Evolutionary conservation across 2,888 invertebrate species (phyloP), one percentile per base, ranked within the genome.

Genomic region (Drosophila infuscata): DNA sequence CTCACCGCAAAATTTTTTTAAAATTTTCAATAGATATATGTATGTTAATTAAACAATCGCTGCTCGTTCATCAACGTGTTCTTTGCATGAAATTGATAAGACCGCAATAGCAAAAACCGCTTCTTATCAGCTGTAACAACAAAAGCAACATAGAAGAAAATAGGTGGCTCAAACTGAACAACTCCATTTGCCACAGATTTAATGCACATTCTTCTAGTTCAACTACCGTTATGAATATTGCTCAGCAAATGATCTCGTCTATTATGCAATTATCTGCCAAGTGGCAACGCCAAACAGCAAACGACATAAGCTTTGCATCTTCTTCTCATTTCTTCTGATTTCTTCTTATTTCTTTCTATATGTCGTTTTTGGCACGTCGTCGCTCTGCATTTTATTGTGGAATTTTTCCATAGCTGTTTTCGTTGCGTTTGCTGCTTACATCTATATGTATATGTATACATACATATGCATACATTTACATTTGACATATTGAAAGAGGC

Each of bases 371-470:
- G 70, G 66, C 77, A 77, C 77, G 77, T 74, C 43, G 61, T 36
- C 38, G 38, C 43, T 65, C 70, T 77, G 77, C 63, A 74, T 53
- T 66, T 63, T 61, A 63, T 64, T 60, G 59, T 78, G 79, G 70
- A 70, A 77, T 74, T 70, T 78, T 77, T 70, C 62, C 65, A 60
- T 65, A 25, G 65, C 56, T 48, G 32, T 32, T 70, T 65, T 60
- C 43, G 46, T 52, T 61, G 41, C 32, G 41, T 46, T 20, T 68
- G 46, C 57, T 46, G 3, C 15, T 25, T 46, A 46, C 46, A 46
- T 25, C 15, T 46, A 15, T 20, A 30, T 25, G 25, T 46, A 15
- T 20, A 30, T 41, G 25, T 38, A 46, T 38, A 65, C 20, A 56
- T 17, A 35, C 30, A 15, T 41, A 15, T 30, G 29, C 20, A n/a